Conservation (phyloP, 1,140 invertebrate genomes). For the Zaprionus kolodkinae region DNA sequence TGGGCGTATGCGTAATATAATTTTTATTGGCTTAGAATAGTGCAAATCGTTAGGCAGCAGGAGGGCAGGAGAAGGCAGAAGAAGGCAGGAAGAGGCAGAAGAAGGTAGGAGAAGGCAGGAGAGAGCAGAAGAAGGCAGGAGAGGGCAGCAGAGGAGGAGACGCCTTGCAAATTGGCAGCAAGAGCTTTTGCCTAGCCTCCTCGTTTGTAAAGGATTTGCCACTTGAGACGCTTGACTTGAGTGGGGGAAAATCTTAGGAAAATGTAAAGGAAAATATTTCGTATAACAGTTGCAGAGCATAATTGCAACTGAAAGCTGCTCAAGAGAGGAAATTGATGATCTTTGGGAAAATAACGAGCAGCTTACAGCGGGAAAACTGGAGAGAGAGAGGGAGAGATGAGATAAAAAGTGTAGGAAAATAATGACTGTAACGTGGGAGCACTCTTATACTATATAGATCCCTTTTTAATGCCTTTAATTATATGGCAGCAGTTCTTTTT, state of each 20-base stretch:
- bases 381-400: not conserved
- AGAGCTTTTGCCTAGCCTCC: too few species aligned
- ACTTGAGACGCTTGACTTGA: not conserved
- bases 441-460: too few species aligned
- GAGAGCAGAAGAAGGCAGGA: too few species aligned
- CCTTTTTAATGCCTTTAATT: too few species aligned
- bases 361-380: not conserved
- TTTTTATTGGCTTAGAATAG: conserved; percentile 75
- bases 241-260: not conserved
- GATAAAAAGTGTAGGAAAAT: not conserved
- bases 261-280: not conserved
- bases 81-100: too few species aligned
- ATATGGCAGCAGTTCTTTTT: not conserved
- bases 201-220: not conserved
- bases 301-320: not conserved
- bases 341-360: not conserved
- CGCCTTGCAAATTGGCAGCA: too few species aligned
- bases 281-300: not conserved
- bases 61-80: too few species aligned
- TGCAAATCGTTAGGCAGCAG: conserved; percentile 41
- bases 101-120: too few species aligned
- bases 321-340: not conserved
- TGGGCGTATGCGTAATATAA: conserved; percentile 76
- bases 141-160: too few species aligned
- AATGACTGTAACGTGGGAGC: too few species aligned